Conservation (phyloP, 2,113 vertebrate genomes). For the Phoxinus phoxinus region DNA sequence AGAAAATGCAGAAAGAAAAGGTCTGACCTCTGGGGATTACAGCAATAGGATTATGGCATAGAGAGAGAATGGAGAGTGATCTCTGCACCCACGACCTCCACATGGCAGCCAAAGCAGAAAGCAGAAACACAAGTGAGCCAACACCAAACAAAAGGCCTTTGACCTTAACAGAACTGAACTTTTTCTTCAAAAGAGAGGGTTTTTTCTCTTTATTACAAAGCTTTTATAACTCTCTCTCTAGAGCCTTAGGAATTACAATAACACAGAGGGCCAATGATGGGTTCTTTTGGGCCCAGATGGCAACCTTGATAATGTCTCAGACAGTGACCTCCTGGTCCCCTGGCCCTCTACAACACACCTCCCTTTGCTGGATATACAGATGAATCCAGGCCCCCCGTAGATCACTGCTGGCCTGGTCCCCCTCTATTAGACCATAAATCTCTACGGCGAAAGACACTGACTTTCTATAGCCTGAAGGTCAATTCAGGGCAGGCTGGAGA, state of each 20-base stretch:
- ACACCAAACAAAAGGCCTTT: background rate
- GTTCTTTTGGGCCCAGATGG: conserved; percentile 67
- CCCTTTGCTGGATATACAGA: conserved; percentile 64
- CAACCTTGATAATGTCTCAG: conserved; percentile 68
- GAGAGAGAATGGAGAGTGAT: conserved; percentile 43
- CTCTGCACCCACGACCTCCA: conserved; percentile 43
- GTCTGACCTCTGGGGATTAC: conserved; percentile 65
- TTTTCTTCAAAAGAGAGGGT: background rate
- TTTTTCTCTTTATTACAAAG: conserved; percentile 9
- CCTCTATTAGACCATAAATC: conserved; percentile 78
- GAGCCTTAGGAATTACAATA: conserved; percentile 16
- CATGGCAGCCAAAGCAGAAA: conserved; percentile 44
- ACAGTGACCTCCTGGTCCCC: conserved; percentile 50
- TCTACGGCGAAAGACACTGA: conserved; percentile 67
- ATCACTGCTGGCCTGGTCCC: conserved; percentile 64
- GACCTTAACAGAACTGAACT: conserved; percentile 10
- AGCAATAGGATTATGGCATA: conserved; percentile 68
- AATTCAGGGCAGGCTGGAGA: conserved; percentile 64
- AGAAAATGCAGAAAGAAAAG: conserved; percentile 19
- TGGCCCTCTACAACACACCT: conserved; percentile 16
- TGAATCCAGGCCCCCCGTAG: conserved; percentile 58
- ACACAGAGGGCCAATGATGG: background rate
- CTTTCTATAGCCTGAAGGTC: conserved; percentile 61
- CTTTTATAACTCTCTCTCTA: conserved; percentile 1
- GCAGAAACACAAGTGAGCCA: conserved; percentile 3